A percentile compares a stretch with the other conserved stretches of the same genome.
These are phyloP conservation scores for Tamias sibiricus DNA, from an alignment of 2,113 vertebrate genomes.

Conservation along the genomic window DNA sequence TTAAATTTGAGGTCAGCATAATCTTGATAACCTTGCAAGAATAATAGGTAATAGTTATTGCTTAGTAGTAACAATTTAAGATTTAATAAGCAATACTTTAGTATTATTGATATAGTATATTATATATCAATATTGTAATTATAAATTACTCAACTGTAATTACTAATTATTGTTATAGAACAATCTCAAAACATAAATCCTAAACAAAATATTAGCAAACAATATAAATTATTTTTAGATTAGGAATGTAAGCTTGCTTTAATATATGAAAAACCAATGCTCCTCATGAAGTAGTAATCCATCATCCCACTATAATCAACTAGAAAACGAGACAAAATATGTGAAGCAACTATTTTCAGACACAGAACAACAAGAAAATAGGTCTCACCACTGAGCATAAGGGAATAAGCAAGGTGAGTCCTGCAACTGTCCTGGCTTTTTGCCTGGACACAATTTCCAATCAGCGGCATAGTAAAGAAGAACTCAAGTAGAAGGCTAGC, in stretches of 20 bases:
- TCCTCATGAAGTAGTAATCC: background rate
- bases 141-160: background rate
- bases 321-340: background rate
- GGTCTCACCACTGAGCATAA: background rate
- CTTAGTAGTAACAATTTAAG: background rate
- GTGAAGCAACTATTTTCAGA: background rate
- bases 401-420: background rate
- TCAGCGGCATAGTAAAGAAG: background rate
- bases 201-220: conserved; percentile 24
- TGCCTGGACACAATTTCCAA: background rate
- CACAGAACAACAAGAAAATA: background rate
- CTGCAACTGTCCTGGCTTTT: background rate
- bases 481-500: background rate
- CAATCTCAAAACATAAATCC: background rate
- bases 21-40: background rate
- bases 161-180: background rate
- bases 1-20: background rate
- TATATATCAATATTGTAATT: background rate
- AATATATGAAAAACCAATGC: background rate
- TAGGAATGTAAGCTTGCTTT: background rate
- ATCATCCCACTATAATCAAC: background rate
- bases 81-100: background rate
- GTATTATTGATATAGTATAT: background rate
- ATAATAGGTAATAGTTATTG: background rate
- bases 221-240: background rate